Evolutionary conservation across 2,797 vertebrate genomes (phyloP), one percentile per base, ranked within the genome.

Genomic region (Pantherophis alleghaniensis): DNA sequence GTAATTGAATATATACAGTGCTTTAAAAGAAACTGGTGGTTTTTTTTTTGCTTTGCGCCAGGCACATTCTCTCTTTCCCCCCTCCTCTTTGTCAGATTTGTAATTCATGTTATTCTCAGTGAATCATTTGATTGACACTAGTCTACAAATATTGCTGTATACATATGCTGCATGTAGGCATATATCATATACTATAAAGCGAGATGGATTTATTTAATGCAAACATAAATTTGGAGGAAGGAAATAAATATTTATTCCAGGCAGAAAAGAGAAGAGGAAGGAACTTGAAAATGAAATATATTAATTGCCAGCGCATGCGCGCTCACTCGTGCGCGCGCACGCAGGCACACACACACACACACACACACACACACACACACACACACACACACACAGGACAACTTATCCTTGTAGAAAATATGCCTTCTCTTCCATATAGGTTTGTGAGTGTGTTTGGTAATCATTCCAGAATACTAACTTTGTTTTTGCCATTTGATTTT

Each of bases 361-460:
- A 96, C n/a, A 37, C n/a, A 32, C 63, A 5, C 61, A 66, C 63
- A 32, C 28, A 14, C 28, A 66, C 5, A 16, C n/a, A 3, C n/a
- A 37, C 66, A 37, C 9, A 96, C 96, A 96, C 96, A 94, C 66
- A 95, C 96, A 96, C 96, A 96, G 96, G 96, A 96, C 96, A 95
- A 92, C 93, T 96, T 97, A 96, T 97, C 96, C 95, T 96, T 96
- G 96, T 94, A 95, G 94, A 96, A 96, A 97, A 97, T 95, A 95
- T 95, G 95, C 59, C 57, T 93, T 96, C 94, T 93, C 96, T 86
- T 91, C 24, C 5, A 95, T 32, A 91, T 95, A 95, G 95, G 96
- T 93, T 95, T 93, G 94, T 94, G 92, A 95, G 93, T 94, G 93
- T 96, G 95, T 96, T 96, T 96, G 96, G 95, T 96, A 93, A 97